Base-by-base conservation (phyloP, 2,888 invertebrate species). In the Platerodrilus igneus region DNA sequence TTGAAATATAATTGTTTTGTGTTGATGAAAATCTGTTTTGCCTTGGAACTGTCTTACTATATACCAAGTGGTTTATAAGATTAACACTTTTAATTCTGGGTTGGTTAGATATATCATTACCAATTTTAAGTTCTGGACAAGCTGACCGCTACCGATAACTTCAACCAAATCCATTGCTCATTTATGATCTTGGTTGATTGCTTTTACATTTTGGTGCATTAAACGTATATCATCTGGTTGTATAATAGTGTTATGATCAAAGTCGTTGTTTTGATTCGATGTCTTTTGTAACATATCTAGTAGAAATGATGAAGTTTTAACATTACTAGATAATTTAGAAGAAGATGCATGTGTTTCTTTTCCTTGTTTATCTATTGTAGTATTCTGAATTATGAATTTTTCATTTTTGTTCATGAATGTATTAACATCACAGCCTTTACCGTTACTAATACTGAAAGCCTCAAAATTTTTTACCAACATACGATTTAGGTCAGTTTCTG, bases 41-140 rank as follows among this genome's bases (percentile, higher is more conserved):
- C 56, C 52, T 33, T 56, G 60, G 53, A 15, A 54, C 60, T 62
- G 72, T 48, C 60, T 56, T 56, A 48, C 60, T 72, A 71, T 45
- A 71, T 26, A 72, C 67, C 38, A 80, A 59, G 53, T 80, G 79
- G 40, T 74, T 71, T 40, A 80, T 59, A 21, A 75, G 67, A 63
- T 79, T 81, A 3, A 71, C 65, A 57, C 79, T 80, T 59, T 78
- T 80, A 51, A 74, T 70, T 51, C 79, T 68, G 45, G 52, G 42
- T 4, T 48, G 17, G 34, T 51, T 46, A 27, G 41, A 18, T 29
- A 44, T 16, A 13, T 47, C 42, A 32, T 56, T 57, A 31, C 45
- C 50, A n/a, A n/a, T n/a, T n/a, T n/a, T n/a, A n/a, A n/a, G n/a
- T n/a, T n/a, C n/a, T n/a, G n/a, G 8, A 20, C 8, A 15, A 26